A percentile compares a stretch with the other conserved stretches of the same genome.
Evolutionary conservation across 2,113 vertebrate species (phyloP).

Genomic region (Labrus mixtus): DNA sequence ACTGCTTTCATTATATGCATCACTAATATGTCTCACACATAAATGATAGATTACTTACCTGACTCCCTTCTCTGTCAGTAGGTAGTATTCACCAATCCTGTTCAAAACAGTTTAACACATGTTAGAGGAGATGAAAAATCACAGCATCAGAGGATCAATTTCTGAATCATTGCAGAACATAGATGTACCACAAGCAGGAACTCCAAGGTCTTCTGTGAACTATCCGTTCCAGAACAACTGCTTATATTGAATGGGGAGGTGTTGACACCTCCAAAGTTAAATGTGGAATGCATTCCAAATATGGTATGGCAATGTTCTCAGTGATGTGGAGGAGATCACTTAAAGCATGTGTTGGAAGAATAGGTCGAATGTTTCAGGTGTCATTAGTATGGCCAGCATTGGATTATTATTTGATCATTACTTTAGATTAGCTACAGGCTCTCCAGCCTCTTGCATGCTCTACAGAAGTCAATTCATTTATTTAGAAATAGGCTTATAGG

Average conservation of each 20-base stretch:
- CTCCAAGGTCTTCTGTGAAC: background rate
- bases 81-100: background rate
- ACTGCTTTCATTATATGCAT: too few species aligned
- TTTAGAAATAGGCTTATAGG: too few species aligned
- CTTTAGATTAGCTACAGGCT: background rate
- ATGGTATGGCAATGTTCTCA: too few species aligned
- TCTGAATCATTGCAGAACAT: background rate
- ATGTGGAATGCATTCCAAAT: too few species aligned
- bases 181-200: background rate
- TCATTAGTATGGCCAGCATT: background rate
- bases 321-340: background rate
- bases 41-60: background rate
- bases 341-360: background rate
- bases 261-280: too few species aligned
- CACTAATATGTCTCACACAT: background rate
- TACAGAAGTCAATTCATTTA: too few species aligned
- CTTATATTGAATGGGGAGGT: background rate
- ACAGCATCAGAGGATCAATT: background rate
- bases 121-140: background rate
- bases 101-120: background rate
- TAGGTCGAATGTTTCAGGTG: background rate
- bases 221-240: too few species aligned
- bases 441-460: too few species aligned
- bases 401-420: background rate
- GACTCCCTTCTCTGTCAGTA: background rate